Evolutionary conservation across 2,113 vertebrate genomes (phyloP).

Genomic region (Nymphicus hollandicus): DNA sequence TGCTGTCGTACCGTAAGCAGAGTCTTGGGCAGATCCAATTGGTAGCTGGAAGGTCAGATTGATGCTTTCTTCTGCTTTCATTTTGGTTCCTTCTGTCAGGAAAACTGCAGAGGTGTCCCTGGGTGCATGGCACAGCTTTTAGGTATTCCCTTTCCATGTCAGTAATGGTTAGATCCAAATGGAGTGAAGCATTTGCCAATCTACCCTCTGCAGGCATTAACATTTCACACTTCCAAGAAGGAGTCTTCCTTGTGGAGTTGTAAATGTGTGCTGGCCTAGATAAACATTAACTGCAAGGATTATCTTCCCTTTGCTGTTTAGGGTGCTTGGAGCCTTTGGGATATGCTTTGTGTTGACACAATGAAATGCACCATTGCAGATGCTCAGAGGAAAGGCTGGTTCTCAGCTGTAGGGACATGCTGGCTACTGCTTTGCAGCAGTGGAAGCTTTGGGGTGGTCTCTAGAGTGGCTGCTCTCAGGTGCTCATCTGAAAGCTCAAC

Average conservation of each 20-base stretch:
- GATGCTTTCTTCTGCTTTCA: not conserved
- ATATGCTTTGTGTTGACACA: not conserved
- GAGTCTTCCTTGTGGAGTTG: not conserved
- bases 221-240: not conserved
- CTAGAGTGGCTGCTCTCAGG: not conserved
- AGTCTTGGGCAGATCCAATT: not conserved
- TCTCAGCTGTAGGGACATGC: accelerated
- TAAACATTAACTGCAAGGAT: not conserved
- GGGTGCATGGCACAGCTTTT: not conserved
- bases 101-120: not conserved
- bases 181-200: not conserved
- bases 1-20: not conserved
- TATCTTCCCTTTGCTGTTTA: not conserved
- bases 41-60: not conserved
- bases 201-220: not conserved
- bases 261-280: not conserved
- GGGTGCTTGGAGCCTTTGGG: not conserved
- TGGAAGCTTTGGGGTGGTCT: not conserved
- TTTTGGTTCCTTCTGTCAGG: not conserved
- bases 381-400: not conserved
- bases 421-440: not conserved
- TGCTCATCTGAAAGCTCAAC: not conserved
- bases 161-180: not conserved
- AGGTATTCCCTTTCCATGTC: not conserved
- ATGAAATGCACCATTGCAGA: not conserved